These are phyloP conservation scores for Drosophila ezoana DNA, from an alignment of 2,888 invertebrate species.

Conservation along the genomic window DNA sequence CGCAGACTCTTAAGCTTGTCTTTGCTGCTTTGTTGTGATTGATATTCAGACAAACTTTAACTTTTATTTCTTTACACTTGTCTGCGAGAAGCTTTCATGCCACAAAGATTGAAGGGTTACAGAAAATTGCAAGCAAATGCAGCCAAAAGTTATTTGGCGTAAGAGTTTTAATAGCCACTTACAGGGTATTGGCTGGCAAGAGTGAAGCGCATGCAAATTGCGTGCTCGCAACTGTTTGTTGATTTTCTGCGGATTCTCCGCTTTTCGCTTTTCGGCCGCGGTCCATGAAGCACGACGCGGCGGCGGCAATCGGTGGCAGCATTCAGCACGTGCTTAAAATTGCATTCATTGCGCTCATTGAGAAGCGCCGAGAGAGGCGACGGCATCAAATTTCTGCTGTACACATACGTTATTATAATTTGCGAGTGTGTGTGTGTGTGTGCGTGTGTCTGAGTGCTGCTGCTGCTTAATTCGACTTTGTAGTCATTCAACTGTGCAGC, in stretches of 20 bases:
- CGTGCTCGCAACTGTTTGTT: background rate
- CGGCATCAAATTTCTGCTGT: constrained; percentile 47
- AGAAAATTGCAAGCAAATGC: too few species aligned
- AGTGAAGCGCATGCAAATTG: too few species aligned
- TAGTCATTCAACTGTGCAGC: constrained; percentile 74
- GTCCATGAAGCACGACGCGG: constrained; percentile 70
- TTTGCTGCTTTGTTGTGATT: too few species aligned
- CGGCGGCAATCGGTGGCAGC: constrained; percentile 15
- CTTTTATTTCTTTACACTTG: too few species aligned
- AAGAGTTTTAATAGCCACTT: background rate
- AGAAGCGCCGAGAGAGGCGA: constrained; percentile 33
- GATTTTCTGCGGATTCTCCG: constrained; percentile 34
- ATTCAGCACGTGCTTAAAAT: constrained; percentile 73
- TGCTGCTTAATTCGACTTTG: constrained; percentile 69
- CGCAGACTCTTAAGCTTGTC: too few species aligned
- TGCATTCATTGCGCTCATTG: constrained; percentile 62
- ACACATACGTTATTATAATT: constrained; percentile 11
- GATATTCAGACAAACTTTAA: too few species aligned
- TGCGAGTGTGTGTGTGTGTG: constrained; percentile 7
- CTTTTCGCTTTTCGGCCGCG: constrained; percentile 59
- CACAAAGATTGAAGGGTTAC: too few species aligned
- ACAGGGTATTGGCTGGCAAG: constrained; percentile 15
- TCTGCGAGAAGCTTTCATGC: too few species aligned
- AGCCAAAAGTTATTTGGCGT: too few species aligned
- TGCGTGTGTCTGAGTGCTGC: constrained; percentile 5